These are phyloP conservation scores for Drosophila fuyamai DNA, from an alignment of 1,140 invertebrate species.

Conservation along the genomic window DNA sequence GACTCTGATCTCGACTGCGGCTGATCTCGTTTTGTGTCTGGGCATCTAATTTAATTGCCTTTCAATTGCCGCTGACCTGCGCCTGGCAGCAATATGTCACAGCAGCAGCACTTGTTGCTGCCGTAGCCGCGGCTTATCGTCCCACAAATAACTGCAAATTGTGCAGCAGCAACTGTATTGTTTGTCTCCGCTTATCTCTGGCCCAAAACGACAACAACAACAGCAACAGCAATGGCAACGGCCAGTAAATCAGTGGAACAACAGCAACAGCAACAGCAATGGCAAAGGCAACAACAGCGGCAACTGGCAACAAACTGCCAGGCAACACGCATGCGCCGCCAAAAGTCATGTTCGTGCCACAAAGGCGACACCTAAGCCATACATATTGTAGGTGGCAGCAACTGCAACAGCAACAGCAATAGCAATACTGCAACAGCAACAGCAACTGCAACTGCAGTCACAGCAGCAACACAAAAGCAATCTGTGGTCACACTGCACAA, in stretches of 20 bases:
- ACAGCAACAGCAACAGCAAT: conserved; percentile 53
- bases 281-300: conserved; percentile 46
- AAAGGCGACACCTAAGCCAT: conserved; percentile 77
- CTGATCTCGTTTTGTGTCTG: conserved; percentile 52
- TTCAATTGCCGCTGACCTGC: conserved; percentile 69
- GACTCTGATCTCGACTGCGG: conserved; percentile 24
- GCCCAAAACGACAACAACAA: conserved; percentile 31
- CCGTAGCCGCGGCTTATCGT: conserved; percentile 48
- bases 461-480: conserved; percentile 39
- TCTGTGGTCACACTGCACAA: conserved; percentile 35
- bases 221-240: conserved; percentile 34
- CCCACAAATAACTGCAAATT: conserved; percentile 81
- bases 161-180: conserved; percentile 74
- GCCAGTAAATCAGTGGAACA: conserved; percentile 71
- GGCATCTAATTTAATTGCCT: conserved; percentile 72
- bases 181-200: conserved; percentile 70
- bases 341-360: conserved; percentile 83
- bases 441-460: conserved; percentile 19
- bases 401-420: conserved; percentile 30
- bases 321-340: conserved; percentile 80
- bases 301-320: conserved; percentile 77
- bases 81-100: conserved; percentile 66
- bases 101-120: conserved; percentile 39
- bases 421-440: conserved; percentile 31
- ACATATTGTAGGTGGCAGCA: conserved; percentile 80